Evolutionary conservation across 2,113 vertebrate species (phyloP).

Genomic region (Crypturellus undulatus): DNA sequence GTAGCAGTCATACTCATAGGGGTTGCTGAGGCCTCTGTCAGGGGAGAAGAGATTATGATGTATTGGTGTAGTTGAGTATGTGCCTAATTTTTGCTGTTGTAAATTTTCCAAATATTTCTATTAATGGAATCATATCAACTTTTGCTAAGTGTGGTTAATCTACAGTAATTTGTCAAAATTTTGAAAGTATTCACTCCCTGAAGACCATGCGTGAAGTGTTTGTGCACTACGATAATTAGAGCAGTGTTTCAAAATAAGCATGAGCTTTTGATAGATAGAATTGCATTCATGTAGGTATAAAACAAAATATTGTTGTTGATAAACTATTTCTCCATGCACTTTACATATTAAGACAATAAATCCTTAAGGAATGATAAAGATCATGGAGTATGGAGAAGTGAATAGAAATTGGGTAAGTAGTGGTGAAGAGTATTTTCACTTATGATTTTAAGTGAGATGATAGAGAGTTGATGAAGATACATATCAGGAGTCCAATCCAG

Average conservation of each 20-base stretch:
- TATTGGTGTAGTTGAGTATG: neutral
- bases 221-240: neutral
- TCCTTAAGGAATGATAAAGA: neutral
- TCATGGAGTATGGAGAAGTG: neutral
- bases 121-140: neutral
- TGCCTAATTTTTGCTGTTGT: neutral
- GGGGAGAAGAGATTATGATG: neutral
- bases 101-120: neutral
- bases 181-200: neutral
- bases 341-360: neutral
- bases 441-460: neutral
- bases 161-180: neutral
- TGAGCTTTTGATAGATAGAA: neutral
- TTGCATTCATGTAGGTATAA: neutral
- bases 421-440: neutral
- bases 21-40: neutral
- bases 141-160: neutral
- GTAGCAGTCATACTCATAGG: neutral
- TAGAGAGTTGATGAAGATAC: neutral
- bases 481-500: neutral
- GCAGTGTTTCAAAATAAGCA: neutral
- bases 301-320: neutral
- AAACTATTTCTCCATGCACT: neutral
- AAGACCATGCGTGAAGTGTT: neutral
- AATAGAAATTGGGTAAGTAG: neutral